A percentile compares a stretch with the other conserved stretches of the same genome.
Conservation (phyloP, 2,888 invertebrate species). For the Chrysomela aeneicollis region DNA sequence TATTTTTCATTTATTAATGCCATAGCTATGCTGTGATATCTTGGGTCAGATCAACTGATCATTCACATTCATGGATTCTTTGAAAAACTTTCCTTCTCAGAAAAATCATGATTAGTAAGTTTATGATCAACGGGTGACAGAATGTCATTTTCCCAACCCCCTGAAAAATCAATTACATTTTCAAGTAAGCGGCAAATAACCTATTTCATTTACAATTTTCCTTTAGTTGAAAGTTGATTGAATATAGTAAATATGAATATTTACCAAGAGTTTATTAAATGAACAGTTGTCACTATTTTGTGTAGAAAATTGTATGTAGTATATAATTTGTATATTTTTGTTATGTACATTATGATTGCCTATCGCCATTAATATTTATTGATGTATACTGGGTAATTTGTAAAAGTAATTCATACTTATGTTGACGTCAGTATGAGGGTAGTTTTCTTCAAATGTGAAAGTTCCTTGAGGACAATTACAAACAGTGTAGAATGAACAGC, state of each 20-base stretch:
- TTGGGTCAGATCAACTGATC: too few species aligned
- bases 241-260: slow-evolving; percentile 23
- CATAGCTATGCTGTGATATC: too few species aligned
- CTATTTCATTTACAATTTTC: background rate
- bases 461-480: background rate
- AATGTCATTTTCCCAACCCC: too few species aligned
- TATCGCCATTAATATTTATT: slow-evolving; percentile 30
- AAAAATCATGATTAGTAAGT: too few species aligned
- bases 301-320: slow-evolving; percentile 31
- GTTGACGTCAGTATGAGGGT: background rate
- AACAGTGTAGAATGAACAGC: background rate
- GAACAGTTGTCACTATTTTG: slow-evolving; percentile 25
- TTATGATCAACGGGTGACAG: too few species aligned
- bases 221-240: background rate
- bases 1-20: too few species aligned
- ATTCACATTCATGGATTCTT: too few species aligned
- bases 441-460: background rate
- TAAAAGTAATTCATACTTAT: slow-evolving; percentile 8
- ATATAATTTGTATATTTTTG: slow-evolving; percentile 38
- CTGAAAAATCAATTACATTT: too few species aligned
- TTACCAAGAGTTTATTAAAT: slow-evolving; percentile 34
- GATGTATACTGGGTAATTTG: slow-evolving; percentile 5
- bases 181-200: background rate
- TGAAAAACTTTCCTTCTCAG: too few species aligned
- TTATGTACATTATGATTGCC: slow-evolving; percentile 33